phyloP scores from a whole-genome alignment of 1,140 invertebrate species.

The Bombus soroeensis region DNA sequence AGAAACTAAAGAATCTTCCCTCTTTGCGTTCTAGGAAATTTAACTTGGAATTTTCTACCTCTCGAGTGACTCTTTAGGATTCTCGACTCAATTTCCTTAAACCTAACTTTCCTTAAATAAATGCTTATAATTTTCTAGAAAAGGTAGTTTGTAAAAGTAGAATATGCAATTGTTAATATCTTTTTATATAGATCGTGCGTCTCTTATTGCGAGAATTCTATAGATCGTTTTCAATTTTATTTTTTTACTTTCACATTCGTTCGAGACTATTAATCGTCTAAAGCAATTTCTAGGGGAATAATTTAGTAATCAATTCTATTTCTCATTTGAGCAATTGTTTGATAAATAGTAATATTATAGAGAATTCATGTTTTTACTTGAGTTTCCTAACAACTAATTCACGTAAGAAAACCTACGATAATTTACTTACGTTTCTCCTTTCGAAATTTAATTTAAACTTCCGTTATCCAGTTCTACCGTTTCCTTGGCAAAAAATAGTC shows the following conservation, averaged over 20 bases:
- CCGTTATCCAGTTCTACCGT: not conserved
- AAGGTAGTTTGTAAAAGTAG: not conserved
- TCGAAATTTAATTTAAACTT: slow-evolving; percentile 51
- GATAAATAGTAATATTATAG: no score
- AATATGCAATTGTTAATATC: not conserved
- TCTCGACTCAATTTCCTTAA: not conserved
- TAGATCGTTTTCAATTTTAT: not conserved
- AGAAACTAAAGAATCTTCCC: slow-evolving; percentile 14
- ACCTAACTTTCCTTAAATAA: not conserved
- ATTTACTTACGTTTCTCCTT: not conserved
- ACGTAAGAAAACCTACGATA: not conserved
- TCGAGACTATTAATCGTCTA: no score
- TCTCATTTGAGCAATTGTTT: no score
- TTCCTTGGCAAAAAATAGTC: not conserved
- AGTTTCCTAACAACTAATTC: not conserved
- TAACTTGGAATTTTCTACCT: not conserved
- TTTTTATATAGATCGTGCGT: no score
- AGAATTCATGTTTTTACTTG: not conserved
- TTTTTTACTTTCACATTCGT: not conserved
- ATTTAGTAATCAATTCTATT: no score
- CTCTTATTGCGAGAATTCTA: not conserved
- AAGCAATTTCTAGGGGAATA: no score
- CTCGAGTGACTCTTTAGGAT: no score
- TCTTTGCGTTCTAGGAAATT: slow-evolving; percentile 18
- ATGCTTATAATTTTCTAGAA: not conserved